Evolutionary conservation across 2,797 vertebrate genomes (phyloP).

Genomic region (Molossus molossus): DNA sequence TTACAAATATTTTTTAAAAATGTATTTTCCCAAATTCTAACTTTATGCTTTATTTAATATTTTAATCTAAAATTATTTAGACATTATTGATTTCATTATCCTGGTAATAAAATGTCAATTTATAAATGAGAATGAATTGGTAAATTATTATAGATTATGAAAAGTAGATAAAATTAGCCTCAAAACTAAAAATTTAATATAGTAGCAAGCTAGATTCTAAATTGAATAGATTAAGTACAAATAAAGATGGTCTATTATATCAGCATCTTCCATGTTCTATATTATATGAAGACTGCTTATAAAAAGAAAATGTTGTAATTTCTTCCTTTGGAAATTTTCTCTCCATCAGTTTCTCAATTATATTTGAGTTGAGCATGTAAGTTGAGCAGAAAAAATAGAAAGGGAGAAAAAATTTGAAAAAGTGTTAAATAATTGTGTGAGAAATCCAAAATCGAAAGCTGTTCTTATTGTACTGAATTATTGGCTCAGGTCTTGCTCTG

Average conservation of each 20-base stretch:
- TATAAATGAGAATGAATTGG: not conserved
- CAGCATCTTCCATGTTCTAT: not conserved
- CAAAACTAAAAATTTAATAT: not conserved
- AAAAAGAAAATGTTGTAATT: not conserved
- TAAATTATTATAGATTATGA: not conserved
- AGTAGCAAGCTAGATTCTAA: not conserved
- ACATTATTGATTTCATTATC: not conserved
- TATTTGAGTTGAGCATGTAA: not conserved
- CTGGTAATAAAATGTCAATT: not conserved
- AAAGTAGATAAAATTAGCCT: not conserved
- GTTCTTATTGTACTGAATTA: not conserved
- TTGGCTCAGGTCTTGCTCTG: not conserved
- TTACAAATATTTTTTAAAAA: not conserved
- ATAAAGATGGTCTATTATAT: not conserved
- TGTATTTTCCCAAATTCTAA: not conserved
- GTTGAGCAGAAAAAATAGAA: not conserved
- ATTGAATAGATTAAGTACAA: not conserved
- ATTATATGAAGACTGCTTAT: not conserved
- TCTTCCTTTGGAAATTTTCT: not conserved
- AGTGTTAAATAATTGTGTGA: not conserved
- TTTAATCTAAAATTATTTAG: not conserved
- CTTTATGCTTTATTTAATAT: not conserved
- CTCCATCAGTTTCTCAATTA: not conserved
- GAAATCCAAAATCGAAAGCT: not conserved
- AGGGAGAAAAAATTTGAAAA: not conserved